phyloP scores from a whole-genome alignment of 2,113 vertebrate genomes.

The Smithornis capensis region DNA sequence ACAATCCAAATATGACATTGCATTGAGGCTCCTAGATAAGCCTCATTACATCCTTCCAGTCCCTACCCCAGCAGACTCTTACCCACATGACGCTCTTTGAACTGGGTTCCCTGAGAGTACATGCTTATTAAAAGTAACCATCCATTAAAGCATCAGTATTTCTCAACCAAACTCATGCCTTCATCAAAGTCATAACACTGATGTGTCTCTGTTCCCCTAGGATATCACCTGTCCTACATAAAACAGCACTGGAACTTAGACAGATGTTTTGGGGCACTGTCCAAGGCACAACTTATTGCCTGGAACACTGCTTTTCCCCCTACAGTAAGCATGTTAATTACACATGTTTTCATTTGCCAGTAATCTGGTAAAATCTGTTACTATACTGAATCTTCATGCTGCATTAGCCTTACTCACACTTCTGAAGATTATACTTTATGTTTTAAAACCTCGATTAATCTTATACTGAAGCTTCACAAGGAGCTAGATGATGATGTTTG shows the following conservation, averaged over 20 bases:
- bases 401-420: background rate
- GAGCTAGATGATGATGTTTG: background rate
- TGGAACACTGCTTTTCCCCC: background rate
- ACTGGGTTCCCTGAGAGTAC: background rate
- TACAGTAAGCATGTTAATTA: rapidly evolving
- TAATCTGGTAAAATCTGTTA: background rate
- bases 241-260: background rate
- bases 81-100: background rate
- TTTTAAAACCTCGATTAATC: background rate
- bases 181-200: background rate
- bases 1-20: background rate
- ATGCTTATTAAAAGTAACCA: background rate
- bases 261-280: background rate
- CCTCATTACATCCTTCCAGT: background rate
- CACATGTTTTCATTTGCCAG: background rate
- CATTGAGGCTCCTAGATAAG: background rate
- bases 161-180: background rate
- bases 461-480: background rate
- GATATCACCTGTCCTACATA: background rate
- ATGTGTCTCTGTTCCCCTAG: background rate
- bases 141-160: background rate
- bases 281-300: background rate
- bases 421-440: background rate
- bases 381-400: background rate
- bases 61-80: background rate